phyloP scores from a whole-genome alignment of 2,888 invertebrate genomes.

The Lithophane ornitopus region DNA sequence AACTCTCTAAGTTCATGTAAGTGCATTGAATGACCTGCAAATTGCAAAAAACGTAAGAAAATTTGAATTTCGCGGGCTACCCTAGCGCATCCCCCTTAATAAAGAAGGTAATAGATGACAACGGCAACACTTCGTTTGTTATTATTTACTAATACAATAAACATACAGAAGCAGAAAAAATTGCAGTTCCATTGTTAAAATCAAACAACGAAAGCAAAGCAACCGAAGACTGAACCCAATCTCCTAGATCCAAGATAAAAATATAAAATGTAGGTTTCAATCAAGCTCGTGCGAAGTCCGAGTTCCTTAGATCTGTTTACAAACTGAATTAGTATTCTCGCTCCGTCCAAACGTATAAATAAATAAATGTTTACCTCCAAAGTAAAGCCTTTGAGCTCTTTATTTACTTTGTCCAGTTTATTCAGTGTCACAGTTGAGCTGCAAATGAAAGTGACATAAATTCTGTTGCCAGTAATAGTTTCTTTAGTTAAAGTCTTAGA shows the following conservation, averaged over 20 bases:
- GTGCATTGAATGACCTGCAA: too few species aligned
- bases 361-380: constrained; percentile 60
- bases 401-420: constrained; percentile 52
- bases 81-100: too few species aligned
- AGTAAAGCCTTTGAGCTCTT: constrained; percentile 58
- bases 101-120: background rate
- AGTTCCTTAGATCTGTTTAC: constrained; percentile 26
- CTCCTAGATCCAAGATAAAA: constrained; percentile 25
- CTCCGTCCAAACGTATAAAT: constrained; percentile 52
- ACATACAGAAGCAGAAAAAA: background rate
- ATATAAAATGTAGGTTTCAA: constrained; percentile 50
- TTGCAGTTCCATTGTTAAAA: background rate
- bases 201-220: constrained; percentile 2
- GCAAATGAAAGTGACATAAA: constrained; percentile 50
- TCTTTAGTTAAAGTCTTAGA: constrained; percentile 8
- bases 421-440: constrained; percentile 31
- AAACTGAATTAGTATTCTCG: constrained; percentile 60
- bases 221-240: constrained; percentile 26
- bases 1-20: too few species aligned
- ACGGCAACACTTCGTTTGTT: background rate
- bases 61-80: too few species aligned
- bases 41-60: too few species aligned
- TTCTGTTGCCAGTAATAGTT: constrained; percentile 28
- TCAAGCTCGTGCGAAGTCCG: constrained; percentile 25
- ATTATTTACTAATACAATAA: constrained; percentile 7